Base-by-base conservation (phyloP, 2,797 vertebrate species). In the Bucorvus abyssinicus region DNA sequence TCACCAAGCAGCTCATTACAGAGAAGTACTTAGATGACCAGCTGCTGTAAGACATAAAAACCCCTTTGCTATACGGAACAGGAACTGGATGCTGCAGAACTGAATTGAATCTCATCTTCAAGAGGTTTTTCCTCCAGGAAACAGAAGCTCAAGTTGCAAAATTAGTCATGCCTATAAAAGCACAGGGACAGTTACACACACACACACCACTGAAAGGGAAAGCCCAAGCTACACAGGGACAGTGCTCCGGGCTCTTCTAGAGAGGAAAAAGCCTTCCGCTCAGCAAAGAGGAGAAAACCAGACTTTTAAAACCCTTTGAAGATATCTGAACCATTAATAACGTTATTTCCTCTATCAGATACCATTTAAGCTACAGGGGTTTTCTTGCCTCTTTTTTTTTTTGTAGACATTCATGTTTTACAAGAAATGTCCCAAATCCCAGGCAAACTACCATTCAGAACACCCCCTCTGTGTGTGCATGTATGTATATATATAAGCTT, bases 391-490 rank as follows among this genome's bases (percentile, higher is more conserved):
- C 6, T 49, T 22, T 65, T 84, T 12, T 15, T 16, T 75, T 42
- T 24, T 14, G 42, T 53, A 53, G 29, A 53, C 9, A 32, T 20
- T 56, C 0, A 1, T 4, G 3, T 60, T 75, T 52, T 45, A 55
- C 44, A 86, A 40, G 34, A 8, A 69, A 27, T 0, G 0, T 10
- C 29, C 26, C 47, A 59, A 79, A 87, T 34, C 27, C 30, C n/a
- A 53, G 18, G 10, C 9, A 76, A 60, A 82, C 57, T 8, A 47
- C 61, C n/a, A 23, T 16, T 64, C 14, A 17, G 26, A 84, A 81
- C 7, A 19, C 26, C 14, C 29, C 14, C 10, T 40, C 1, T 24
- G 3, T 17, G 3, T 17, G 4, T 19, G 2, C 8, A 5, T 4
- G 19, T 27, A 30, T 14, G 24, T 13, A 19, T 3, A 21, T 1